Evolutionary conservation across 2,888 invertebrate genomes (phyloP), one percentile per base, ranked within the genome.

Genomic region (Amblyjoppa fuscipennis): DNA sequence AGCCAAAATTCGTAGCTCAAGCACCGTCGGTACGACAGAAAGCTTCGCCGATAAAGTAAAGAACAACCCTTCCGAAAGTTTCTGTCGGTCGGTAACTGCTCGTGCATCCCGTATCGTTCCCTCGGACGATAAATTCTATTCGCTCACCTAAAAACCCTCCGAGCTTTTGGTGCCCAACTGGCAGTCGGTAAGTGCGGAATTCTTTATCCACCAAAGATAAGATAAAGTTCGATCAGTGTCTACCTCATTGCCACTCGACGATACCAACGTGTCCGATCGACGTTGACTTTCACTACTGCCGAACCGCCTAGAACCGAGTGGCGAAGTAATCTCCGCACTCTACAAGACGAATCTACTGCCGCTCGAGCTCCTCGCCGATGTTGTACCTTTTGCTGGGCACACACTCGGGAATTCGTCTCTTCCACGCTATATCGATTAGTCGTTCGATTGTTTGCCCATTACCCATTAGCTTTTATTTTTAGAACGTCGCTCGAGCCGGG

Each of bases 361-460:
- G 64, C 64, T 82, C 53, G 64, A 6, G 49, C 25, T 53, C 38
- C 11, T 28, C 28, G 77, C 20, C 41, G 41, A 25, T 28, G 38
- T 20, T 56, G 25, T 70, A 77, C 73, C 84, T 20, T 68, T 2
- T 38, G 84, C 41, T 45, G 45, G 61, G 69, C 28, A 69, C 34
- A 68, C 53, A 49, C 61, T 20, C 38, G n/a, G 31, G 68, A 11
- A 6, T 45, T 53, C 20, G 66, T 77, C 51, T 88, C 83, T 86
- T 85, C 7, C 82, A 88, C 81, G 61, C 66, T 73, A 68, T 92
- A 93, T 92, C 91, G 92, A 93, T 93, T 90, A 87, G 86, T 76
- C 89, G 76, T 92, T 92, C 91, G 92, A 93, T 93, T 90, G 89
- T 91, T 91, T 88, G 88, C 86, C 90, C 88, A 87, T 91, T 91